Percentiles rank a stretch among this genome's conserved stretches.
These are phyloP conservation scores for Rattus rattus DNA, from an alignment of 2,113 vertebrate genomes.

Conservation along the genomic window DNA sequence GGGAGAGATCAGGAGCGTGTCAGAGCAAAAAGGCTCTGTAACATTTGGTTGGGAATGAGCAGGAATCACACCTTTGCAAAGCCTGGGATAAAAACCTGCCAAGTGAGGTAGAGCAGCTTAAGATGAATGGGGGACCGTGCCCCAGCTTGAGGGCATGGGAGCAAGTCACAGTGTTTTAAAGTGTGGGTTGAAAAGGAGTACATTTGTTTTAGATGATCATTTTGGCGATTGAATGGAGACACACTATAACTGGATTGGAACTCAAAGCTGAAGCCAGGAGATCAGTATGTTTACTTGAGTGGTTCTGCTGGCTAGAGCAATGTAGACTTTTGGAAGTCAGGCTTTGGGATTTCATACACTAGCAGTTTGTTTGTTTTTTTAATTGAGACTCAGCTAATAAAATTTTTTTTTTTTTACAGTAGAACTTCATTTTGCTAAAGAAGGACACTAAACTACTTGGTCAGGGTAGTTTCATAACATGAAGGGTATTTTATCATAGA, in stretches of 20 bases:
- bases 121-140: background rate
- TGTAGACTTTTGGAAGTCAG: constrained; percentile 5
- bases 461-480: constrained; percentile 45
- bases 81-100: background rate
- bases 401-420: background rate
- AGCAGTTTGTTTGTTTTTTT: background rate
- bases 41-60: background rate
- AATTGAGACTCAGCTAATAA: constrained; percentile 5
- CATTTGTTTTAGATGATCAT: constrained; percentile 15
- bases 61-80: background rate
- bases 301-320: constrained; percentile 53
- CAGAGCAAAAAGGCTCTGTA: constrained; percentile 7
- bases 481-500: constrained; percentile 34
- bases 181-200: background rate
- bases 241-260: constrained; percentile 7
- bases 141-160: background rate
- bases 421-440: constrained; percentile 41
- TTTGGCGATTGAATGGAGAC: constrained; percentile 2
- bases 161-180: constrained; percentile 4
- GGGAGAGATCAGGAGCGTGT: background rate
- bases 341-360: constrained; percentile 46
- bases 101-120: background rate
- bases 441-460: constrained; percentile 25
- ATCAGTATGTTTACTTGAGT: constrained; percentile 37
- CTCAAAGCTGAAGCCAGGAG: constrained; percentile 1